Base-by-base conservation (phyloP, 2,888 invertebrate genomes). In the Orthosia gracilis region DNA sequence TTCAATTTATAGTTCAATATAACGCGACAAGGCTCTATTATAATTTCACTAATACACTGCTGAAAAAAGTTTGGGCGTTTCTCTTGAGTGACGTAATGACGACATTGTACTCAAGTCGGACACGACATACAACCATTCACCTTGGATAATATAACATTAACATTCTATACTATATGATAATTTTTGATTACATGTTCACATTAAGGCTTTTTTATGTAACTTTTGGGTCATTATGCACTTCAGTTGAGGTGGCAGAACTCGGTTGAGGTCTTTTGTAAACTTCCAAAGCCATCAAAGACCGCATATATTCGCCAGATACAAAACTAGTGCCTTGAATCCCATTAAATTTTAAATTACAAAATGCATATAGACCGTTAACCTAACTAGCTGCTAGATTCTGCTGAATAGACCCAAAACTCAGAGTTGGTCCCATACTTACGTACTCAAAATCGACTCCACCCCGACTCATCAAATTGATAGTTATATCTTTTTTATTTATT, bases 121-220 rank as follows among this genome's bases (percentile, higher is more conserved):
- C 85, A 85, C 82, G 85, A 77, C 84, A 84, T 73, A 84, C 76
- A 67, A 71, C 80, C 70, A 82, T 85, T 85, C 73, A 85, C 84
- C 86, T 85, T 85, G 77, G 69, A 50, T 73, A 71, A 69, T 76
- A 58, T 69, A 72, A 75, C 73, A 74, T 77, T 85, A 73, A 80
- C 31, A 69, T 73, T 73, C 49, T 73, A 64, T 59, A 74, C 21
- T 50, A 74, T 73, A 83, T 82, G 78, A 81, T 81, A 78, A 81
- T 82, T 73, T 78, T 18, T 78, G 70, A 82, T 80, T 70, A 70
- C 45, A 76, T 68, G 72, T 68, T 73, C 62, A 63, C 63, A 85
- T 76, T 80, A 62, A 31, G 18, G 50, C 11, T 68, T 80, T 70
- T 69, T 58, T 58, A 21, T 58, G 40, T 63, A 40, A 13, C 66